Evolutionary conservation across 2,888 invertebrate genomes (phyloP), one percentile per base, ranked within the genome.

Genomic region (Apamea anceps): DNA sequence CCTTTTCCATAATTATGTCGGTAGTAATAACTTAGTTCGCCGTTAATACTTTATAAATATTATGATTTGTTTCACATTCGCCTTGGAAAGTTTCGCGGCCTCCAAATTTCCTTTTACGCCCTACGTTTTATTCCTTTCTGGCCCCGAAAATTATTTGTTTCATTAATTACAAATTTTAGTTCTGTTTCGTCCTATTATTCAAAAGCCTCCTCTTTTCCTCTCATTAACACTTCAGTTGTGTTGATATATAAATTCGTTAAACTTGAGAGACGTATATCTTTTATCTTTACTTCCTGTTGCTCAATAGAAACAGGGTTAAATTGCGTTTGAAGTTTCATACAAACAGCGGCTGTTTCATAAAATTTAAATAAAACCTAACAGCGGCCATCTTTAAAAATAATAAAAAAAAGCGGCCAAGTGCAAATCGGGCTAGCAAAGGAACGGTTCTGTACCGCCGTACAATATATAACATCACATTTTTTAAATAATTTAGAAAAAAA

Each of bases 281-380:
- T 21, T 42, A 72, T 51, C 21, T 72, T 60, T 21, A 28, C 28
- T 57, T 63, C 6, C 21, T 42, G 42, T 51, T 82, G 25, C 51
- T 71, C 42, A 60, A 63, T 32, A 72, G 21, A 73, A 57, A 72
- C 72, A 37, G 32, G 57, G 37, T 82, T 54, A 8, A 77, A 42
- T 37, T 15, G n/a, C 54, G 37, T 68, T 82, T 79, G 45, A 84
- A 79, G 37, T 84, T 84, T 60, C 42, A 62, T 25, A 32, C 21
- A 67, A 75, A 81, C 75, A 60, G 51, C 80, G 42, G 48, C 57
- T 45, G 21, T 66, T 71, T 51, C 62, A n/a, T 42, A 63, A 54
- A 54, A 84, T 79, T 79, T 84, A 42, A 72, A 79, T 60, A 79
- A 72, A 70, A 25, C 48, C 48, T 63, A 82, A 63, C 51, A 42